Base-by-base conservation (phyloP, 2,888 invertebrate genomes). In the Temnothorax unifasciatus region DNA sequence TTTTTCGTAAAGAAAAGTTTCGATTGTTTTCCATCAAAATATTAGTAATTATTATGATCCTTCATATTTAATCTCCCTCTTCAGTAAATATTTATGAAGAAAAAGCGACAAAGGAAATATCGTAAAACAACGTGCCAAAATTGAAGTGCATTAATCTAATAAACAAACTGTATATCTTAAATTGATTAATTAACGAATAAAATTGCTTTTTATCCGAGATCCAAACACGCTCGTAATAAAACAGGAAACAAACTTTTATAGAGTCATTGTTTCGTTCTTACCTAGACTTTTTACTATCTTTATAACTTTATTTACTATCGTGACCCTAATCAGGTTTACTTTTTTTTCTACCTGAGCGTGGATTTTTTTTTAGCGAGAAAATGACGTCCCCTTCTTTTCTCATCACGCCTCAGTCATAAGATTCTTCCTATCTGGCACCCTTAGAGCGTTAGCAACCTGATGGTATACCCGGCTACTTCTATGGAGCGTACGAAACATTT, bases 381-480 rank as follows among this genome's bases (percentile, higher is more conserved):
- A 21, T 73, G 68, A 61, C 47, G 25, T 52, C 38, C 29, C 34
- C 25, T 68, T 64, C 21, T 82, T 82, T 82, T 88, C 74, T 61
- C n/a, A 64, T 84, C 69, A 69, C 50, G 54, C 71, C 52, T 61
- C 52, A 38, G 38, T 54, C 57, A 47, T 54, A 69, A 76, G 52
- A 64, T 83, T 54, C 73, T 82, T 73, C 11, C 44, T 66, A 57
- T 74, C 47, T 82, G 47, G 25, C 63, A 38, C 29, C 61, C 18
- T 66, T 34, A 50, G 57, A 59, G 68, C 47, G 63, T 50, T 61
- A 64, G 84, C 69, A 74, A 47, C 59, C 41, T 61, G 63, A 68
- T 66, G 74, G 76, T 77, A 89, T 77, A 87, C 63, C 69, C 69
- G 47, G 84, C 82, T 89, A 87, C 89, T 89, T 87, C 52, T 57